Percentiles rank a stretch among this genome's conserved stretches.
Conservation (phyloP, 2,888 invertebrate genomes). For the Tricholauxania praeusta region DNA sequence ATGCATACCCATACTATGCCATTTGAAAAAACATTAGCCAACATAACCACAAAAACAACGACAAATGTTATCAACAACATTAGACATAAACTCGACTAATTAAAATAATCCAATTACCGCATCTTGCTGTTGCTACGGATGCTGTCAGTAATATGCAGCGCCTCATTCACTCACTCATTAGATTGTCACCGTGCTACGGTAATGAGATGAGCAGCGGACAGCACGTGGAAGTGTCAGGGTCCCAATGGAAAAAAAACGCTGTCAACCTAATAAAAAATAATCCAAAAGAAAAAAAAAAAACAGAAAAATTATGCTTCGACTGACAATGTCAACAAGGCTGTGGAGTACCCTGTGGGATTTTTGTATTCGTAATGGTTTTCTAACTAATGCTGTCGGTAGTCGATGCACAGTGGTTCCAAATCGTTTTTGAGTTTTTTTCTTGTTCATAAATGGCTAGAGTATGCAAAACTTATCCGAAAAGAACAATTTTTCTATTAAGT, state of each 20-base stretch:
- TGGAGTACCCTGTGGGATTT: neutral
- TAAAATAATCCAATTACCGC: slow-evolving; percentile 24
- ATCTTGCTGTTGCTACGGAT: too few species aligned
- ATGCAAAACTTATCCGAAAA: too few species aligned
- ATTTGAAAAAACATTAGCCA: too few species aligned
- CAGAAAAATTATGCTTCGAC: neutral
- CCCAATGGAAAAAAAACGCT: neutral
- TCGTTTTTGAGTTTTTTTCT: too few species aligned
- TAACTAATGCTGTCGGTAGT: too few species aligned
- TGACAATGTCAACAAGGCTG: neutral
- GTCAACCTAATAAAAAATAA: neutral
- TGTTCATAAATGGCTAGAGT: too few species aligned
- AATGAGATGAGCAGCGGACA: neutral
- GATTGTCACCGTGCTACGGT: slow-evolving; percentile 19
- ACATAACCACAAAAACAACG: too few species aligned
- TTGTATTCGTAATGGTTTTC: neutral
- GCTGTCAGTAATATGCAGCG: slow-evolving; percentile 12
- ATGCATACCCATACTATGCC: too few species aligned
- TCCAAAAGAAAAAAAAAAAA: neutral
- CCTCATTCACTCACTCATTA: slow-evolving; percentile 1
- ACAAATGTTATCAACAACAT: neutral
- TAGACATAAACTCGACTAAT: slow-evolving; percentile 17
- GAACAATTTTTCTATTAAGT: too few species aligned
- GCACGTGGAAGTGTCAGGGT: too few species aligned
- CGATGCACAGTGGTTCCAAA: too few species aligned